Conservation (phyloP, 2,113 vertebrate genomes). For the Catharus bicknelli region DNA sequence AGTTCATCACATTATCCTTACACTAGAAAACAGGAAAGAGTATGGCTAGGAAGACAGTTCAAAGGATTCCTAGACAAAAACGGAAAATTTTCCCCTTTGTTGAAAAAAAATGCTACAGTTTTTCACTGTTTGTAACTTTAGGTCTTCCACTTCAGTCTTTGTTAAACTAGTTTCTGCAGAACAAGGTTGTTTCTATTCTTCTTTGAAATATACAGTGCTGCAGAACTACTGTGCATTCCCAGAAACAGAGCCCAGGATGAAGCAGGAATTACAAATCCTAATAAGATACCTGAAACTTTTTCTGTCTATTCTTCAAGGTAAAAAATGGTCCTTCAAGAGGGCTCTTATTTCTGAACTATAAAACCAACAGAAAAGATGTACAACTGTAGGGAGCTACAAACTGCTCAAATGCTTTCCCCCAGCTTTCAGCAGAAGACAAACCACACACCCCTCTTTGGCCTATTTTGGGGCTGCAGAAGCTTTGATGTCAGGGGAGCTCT, state of each 20-base stretch:
- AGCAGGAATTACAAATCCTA: neutral
- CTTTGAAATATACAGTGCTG: neutral
- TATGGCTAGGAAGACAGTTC: neutral
- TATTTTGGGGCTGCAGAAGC: neutral
- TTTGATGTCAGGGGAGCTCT: neutral
- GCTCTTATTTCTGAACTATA: neutral
- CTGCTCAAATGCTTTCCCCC: neutral
- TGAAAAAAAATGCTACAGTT: neutral
- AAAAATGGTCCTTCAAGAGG: neutral
- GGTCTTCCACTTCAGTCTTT: neutral
- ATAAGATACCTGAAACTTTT: neutral
- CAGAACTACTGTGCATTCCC: neutral
- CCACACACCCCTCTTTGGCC: neutral
- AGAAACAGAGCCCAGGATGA: neutral
- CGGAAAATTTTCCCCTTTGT: neutral
- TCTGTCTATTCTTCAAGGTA: neutral
- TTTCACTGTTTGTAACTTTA: neutral
- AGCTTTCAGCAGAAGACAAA: neutral
- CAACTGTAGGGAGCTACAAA: neutral
- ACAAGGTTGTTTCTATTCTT: neutral
- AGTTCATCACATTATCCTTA: neutral
- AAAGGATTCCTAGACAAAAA: neutral
- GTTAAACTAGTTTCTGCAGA: neutral
- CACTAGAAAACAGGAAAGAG: neutral
- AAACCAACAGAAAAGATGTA: neutral